phyloP scores from a whole-genome alignment of 2,113 vertebrate genomes.

The Nothobranchius furzeri region DNA sequence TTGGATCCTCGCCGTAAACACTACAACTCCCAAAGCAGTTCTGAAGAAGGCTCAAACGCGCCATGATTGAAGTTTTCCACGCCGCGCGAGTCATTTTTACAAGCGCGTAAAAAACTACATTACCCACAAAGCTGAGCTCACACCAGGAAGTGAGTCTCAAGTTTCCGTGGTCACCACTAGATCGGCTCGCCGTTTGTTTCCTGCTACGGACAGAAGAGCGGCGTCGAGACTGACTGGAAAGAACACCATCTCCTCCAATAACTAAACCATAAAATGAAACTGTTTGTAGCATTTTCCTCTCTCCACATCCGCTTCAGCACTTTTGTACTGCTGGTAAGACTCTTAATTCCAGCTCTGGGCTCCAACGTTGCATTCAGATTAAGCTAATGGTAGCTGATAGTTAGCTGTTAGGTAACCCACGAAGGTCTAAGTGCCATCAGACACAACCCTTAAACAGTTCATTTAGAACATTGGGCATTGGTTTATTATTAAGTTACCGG shows the following conservation, averaged over 20 bases:
- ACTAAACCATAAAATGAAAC: slow-evolving; percentile 81
- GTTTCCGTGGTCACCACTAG: slow-evolving; percentile 75
- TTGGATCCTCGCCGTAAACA: slow-evolving; percentile 62
- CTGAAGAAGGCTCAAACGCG: background rate
- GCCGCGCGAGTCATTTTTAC: accelerated
- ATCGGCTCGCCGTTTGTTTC: slow-evolving; percentile 73
- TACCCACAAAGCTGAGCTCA: slow-evolving; percentile 45
- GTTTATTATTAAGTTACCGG: background rate
- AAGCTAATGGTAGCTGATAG: slow-evolving; percentile 50
- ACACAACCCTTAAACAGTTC: slow-evolving; percentile 33
- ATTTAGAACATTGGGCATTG: accelerated
- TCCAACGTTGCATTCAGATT: slow-evolving; percentile 1
- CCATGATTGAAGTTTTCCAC: slow-evolving; percentile 63
- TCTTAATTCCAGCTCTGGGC: background rate
- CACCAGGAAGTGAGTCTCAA: slow-evolving; percentile 51
- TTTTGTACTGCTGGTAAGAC: slow-evolving; percentile 77
- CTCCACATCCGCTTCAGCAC: slow-evolving; percentile 69
- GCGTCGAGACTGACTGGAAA: slow-evolving; percentile 74
- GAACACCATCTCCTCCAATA: slow-evolving; percentile 66
- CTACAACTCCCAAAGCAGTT: slow-evolving; percentile 68
- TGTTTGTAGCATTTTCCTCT: slow-evolving; percentile 65
- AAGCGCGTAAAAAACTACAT: slow-evolving; percentile 22
- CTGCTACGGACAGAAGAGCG: slow-evolving; percentile 74
- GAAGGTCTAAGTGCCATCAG: slow-evolving; percentile 30
- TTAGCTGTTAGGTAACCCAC: slow-evolving; percentile 46